These are phyloP conservation scores for Chironomus riparius DNA, from an alignment of 2,888 invertebrate genomes.

Conservation along the genomic window DNA sequence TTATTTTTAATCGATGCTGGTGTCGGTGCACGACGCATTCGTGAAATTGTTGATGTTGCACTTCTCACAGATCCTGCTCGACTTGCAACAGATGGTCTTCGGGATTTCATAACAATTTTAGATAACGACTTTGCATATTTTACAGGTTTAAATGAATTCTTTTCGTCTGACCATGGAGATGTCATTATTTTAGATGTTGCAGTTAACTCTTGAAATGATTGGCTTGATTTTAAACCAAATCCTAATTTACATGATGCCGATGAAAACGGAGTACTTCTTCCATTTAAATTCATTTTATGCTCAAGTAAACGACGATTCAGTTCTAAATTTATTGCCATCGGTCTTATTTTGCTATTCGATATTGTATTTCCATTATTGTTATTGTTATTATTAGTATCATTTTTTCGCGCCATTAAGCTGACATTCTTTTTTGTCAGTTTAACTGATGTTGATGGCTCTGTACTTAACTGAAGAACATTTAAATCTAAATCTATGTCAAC, in stretches of 20 bases:
- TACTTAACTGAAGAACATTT: slow-evolving; percentile 8
- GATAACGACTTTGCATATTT: slow-evolving; percentile 23
- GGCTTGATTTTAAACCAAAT: slow-evolving; percentile 19
- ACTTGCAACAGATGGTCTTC: slow-evolving; percentile 41
- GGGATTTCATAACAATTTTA: slow-evolving; percentile 34
- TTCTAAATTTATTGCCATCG: slow-evolving; percentile 8
- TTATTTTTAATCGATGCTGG: slow-evolving; percentile 32
- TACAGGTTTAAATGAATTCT: background rate
- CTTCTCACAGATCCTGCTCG: slow-evolving; percentile 29
- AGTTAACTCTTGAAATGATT: slow-evolving; percentile 22
- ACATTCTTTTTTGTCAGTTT: slow-evolving; percentile 23
- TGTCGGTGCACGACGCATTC: slow-evolving; percentile 13
- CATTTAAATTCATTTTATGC: slow-evolving; percentile 24
- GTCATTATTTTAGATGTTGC: slow-evolving; percentile 18
- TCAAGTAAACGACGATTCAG: slow-evolving; percentile 19
- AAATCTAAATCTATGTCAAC: slow-evolving; percentile 19
- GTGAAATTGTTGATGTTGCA: slow-evolving; percentile 1
- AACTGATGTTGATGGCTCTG: slow-evolving; percentile 20
- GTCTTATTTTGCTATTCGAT: slow-evolving; percentile 2
- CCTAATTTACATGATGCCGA: slow-evolving; percentile 15
- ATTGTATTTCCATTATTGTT: background rate
- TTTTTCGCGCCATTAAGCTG: slow-evolving; percentile 22
- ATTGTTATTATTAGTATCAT: slow-evolving; percentile 17
- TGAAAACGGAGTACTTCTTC: background rate
- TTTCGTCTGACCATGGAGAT: background rate